phyloP scores from a whole-genome alignment of 2,888 invertebrate genomes.

The Eucera pruinosa region DNA sequence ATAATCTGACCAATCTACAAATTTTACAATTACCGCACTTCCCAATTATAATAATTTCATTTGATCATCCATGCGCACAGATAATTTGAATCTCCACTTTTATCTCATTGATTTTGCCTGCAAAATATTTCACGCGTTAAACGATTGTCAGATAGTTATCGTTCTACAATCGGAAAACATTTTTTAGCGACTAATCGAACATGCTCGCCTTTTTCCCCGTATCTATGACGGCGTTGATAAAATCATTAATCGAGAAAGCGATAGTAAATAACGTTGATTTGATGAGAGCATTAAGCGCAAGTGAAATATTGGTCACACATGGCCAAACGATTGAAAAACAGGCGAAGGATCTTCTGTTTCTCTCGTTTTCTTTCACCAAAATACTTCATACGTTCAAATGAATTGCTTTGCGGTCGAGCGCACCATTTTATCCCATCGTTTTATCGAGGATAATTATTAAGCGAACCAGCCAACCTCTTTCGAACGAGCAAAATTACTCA shows the following conservation, averaged over 20 bases:
- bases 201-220: not conserved
- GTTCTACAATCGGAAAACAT: not conserved
- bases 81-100: too few relatives aligned
- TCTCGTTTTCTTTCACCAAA: not conserved
- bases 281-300: not conserved
- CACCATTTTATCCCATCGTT: constrained; percentile 3
- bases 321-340: not conserved
- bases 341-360: not conserved
- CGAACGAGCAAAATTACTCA: constrained; percentile 11
- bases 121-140: too few relatives aligned
- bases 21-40: not conserved
- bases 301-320: constrained; percentile 26
- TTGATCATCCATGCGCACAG: not conserved
- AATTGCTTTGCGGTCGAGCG: constrained; percentile 12
- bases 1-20: too few relatives aligned
- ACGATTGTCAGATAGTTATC: too few relatives aligned
- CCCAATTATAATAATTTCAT: not conserved
- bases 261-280: constrained; percentile 12
- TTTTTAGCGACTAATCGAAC: constrained; percentile 6
- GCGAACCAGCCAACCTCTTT: constrained; percentile 8
- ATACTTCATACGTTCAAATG: constrained; percentile 16
- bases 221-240: not conserved
- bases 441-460: constrained; percentile 20
- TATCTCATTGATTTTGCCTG: too few relatives aligned
- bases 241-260: constrained; percentile 9